These are phyloP conservation scores for Panzeria rudis DNA, from an alignment of 2,888 invertebrate genomes.

Conservation along the genomic window DNA sequence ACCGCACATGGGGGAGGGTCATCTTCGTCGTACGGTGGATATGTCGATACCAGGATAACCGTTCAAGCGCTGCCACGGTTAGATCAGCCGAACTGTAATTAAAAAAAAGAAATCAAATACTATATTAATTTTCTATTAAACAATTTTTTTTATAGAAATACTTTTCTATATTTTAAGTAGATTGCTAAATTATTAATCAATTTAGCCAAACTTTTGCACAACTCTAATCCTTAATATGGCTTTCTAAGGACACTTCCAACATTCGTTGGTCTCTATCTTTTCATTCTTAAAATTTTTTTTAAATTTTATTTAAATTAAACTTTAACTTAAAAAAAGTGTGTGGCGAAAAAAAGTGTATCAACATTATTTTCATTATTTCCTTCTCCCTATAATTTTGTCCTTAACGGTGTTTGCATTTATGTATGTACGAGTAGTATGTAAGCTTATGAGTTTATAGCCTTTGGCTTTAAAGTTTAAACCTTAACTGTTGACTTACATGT, in stretches of 20 bases:
- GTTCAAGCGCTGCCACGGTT: too few relatives aligned
- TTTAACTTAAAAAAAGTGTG: background rate
- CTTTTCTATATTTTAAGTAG: too few relatives aligned
- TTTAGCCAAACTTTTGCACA: background rate
- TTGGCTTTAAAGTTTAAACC: slow-evolving; percentile 10
- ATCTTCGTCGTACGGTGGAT: too few relatives aligned
- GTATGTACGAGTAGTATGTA: background rate
- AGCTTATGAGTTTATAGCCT: background rate
- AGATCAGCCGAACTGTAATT: too few relatives aligned
- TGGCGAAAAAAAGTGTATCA: background rate
- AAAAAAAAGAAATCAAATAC: too few relatives aligned
- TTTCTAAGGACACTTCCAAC: background rate
- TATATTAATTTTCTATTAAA: too few relatives aligned
- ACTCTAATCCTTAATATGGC: background rate
- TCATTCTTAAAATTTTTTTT: background rate
- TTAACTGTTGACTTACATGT: slow-evolving; percentile 20
- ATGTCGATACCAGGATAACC: too few relatives aligned
- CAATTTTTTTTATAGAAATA: too few relatives aligned
- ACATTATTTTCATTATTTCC: background rate
- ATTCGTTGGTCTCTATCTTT: background rate
- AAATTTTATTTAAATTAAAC: background rate
- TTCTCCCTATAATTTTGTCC: slow-evolving; percentile 21
- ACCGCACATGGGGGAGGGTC: too few relatives aligned
- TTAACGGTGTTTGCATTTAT: background rate
- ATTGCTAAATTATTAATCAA: too few relatives aligned